Base-by-base conservation (phyloP, 92 coral and sea anemone genomes). In the Epizoanthus ramosus region DNA sequence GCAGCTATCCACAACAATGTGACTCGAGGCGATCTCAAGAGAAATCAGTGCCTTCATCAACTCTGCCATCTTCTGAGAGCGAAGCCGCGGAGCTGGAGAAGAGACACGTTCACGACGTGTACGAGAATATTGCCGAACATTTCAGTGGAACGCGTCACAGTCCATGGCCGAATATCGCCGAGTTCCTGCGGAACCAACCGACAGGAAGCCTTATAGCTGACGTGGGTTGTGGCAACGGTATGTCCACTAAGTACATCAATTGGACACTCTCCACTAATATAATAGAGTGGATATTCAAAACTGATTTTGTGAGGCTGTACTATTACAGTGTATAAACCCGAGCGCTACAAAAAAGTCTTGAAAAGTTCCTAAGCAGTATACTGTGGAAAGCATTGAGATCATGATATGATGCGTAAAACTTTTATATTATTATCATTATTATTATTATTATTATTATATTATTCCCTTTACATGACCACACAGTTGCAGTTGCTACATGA, bases 131-230 rank as follows among this genome's bases (percentile, higher is more conserved):
- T 15, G 99, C 99, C 16, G 93, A 93, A 16, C 99, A 97, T 79
- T 96, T 97, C 88, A 97, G 99, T 66, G 99, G 92, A n/a, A 97
- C 99, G 3, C 98, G 99, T 12, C 99, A 97, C 80, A 95, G 95
- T 23, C 99, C 99, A 3, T 97, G 99, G 99, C 99, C 98, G 58
- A 90, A 77, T 84, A 87, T 97, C 14, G 94, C 99, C 63, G 87
- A 76, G 57, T 97, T 94, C 71, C 88, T 97, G 66, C 80, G 88
- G 28, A 85, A 79, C 17, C 96, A 86, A 13, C 93, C 99, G 9
- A 59, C 52, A 6, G 99, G 99, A 3, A 92, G 95, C 60, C 76
- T 94, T 21, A 92, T 97, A 39, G 99, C 99, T 53, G 99, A 97
- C 70, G 98, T 97, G 6, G 99, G 99, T 10, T 97, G 99, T 76